These are phyloP conservation scores for Sminthurinus aureus DNA, from an alignment of 2,888 invertebrate genomes.

Conservation along the genomic window DNA sequence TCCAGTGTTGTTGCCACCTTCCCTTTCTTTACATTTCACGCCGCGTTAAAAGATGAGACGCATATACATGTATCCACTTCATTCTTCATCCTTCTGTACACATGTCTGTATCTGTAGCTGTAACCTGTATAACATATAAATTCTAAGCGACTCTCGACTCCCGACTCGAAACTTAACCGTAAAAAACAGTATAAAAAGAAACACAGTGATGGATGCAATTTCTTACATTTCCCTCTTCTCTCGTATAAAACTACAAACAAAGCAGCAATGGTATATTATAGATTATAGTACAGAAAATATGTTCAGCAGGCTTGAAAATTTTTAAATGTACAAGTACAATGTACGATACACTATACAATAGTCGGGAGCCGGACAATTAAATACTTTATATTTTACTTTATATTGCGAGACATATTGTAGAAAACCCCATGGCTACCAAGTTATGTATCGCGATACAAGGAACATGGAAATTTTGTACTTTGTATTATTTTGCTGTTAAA, in stretches of 20 bases:
- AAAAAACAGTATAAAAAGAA: background rate
- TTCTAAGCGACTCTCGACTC: background rate
- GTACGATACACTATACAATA: too few relatives aligned
- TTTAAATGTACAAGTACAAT: too few relatives aligned
- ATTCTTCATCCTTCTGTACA: background rate
- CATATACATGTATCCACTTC: background rate
- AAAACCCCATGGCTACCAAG: too few relatives aligned
- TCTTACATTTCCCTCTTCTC: background rate
- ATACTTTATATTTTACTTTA: too few relatives aligned
- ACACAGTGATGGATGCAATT: background rate
- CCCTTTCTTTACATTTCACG: background rate
- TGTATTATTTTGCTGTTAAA: too few relatives aligned
- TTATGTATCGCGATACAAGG: too few relatives aligned
- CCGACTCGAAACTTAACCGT: background rate
- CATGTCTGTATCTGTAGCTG: background rate
- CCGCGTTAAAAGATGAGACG: background rate
- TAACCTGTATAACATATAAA: background rate
- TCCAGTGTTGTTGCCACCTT: background rate
- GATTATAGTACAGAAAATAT: background rate
- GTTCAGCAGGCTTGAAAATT: too few relatives aligned
- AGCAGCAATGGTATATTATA: background rate
- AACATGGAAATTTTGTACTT: too few relatives aligned
- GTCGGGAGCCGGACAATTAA: too few relatives aligned
- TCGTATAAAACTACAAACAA: background rate
- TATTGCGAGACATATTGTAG: too few relatives aligned